Percentiles rank a stretch among this genome's conserved stretches.
Evolutionary conservation across 2,113 vertebrate genomes (phyloP).

Genomic region (Pipa parva): DNA sequence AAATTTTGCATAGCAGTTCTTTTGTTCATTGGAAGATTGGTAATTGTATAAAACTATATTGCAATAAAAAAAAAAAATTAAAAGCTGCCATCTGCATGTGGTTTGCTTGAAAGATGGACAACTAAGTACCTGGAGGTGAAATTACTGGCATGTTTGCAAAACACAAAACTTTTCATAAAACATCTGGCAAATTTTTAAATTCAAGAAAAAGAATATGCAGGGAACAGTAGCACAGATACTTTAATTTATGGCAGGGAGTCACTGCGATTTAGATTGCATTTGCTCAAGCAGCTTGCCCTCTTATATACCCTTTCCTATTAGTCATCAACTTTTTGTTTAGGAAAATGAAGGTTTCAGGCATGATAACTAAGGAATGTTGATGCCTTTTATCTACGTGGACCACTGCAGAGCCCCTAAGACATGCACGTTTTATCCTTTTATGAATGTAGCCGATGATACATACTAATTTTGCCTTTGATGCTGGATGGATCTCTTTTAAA

Average conservation of each 20-base stretch:
- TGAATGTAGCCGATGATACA: constrained; percentile 59
- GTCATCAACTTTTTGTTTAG: constrained; percentile 49
- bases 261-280: constrained; percentile 51
- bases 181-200: constrained; percentile 19
- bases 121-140: constrained; percentile 19
- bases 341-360: constrained; percentile 56
- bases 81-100: constrained; percentile 21
- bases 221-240: constrained; percentile 43
- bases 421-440: constrained; percentile 71
- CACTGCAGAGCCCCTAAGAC: constrained; percentile 69
- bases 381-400: constrained; percentile 43
- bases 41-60: constrained; percentile 3
- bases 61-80: neutral
- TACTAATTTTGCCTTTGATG: constrained; percentile 41
- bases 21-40: constrained; percentile 7
- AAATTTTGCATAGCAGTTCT: no score
- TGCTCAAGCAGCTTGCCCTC: constrained; percentile 61
- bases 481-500: constrained; percentile 4
- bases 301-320: constrained; percentile 58
- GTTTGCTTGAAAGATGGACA: constrained; percentile 14
- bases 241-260: constrained; percentile 40
- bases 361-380: constrained; percentile 43
- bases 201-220: constrained; percentile 12
- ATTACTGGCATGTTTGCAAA: constrained; percentile 12
- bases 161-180: constrained; percentile 11